Base-by-base conservation (phyloP, 2,113 vertebrate species). In the Callaeas wilsoni region DNA sequence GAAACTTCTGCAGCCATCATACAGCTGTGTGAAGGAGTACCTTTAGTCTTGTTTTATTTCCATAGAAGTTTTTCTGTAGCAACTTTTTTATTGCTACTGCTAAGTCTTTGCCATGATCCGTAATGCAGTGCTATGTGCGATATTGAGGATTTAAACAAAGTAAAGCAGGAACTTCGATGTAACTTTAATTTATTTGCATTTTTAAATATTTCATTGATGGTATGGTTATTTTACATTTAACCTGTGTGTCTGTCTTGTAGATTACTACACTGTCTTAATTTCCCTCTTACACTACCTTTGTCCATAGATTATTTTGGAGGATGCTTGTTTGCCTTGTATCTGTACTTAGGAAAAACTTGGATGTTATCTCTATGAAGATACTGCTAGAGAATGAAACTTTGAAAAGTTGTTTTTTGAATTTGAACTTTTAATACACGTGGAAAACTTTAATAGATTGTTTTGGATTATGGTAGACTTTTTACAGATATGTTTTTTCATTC, bases 141-240 rank as follows among this genome's bases (percentile, higher is more conserved):
- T 76, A 80, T 2, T 84, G 89, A 85, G 85, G 87, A 88, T 62
- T 88, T 73, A 73, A 89, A 91, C 35, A 79, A 65, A 93, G 39
- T 86, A 89, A 95, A 96, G 90, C 91, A 95, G 96, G 95, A 97
- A 96, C 62, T 86, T n/a, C 55, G 87, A 84, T 76, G 88, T 97
- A 96, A 95, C 84, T 68, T 97, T 98, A 98, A 98, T 97, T 98
- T 98, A 98, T 98, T 98, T 97, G 97, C 65, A 86, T 93, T 94
- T 96, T 96, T 67, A 96, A 94, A 13, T 94, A 90, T 94, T 96
- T 92, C 94, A 78, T 89, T 94, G 94, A 74, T 83, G 65, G 73
- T 94, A 82, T 94, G 81, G 96, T 93, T 91, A 84, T 96, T 95
- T 97, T 87, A 88, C 87, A 88, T 96, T 96, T 86, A 97, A 95